phyloP scores from a whole-genome alignment of 2,797 vertebrate genomes.

The Rhincodon typus region DNA sequence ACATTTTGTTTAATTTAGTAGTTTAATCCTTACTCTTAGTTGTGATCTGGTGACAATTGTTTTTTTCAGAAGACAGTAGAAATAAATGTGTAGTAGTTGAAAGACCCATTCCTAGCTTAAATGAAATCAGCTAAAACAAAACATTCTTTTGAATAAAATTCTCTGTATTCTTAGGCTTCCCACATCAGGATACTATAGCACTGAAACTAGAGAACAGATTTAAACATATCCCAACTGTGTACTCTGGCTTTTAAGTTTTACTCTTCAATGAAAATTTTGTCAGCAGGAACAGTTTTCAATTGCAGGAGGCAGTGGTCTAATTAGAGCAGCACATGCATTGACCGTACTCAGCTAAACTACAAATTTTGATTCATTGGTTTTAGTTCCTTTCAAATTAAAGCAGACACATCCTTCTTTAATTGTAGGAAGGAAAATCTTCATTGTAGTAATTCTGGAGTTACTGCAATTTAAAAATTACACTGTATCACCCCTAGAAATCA shows the following conservation, averaged over 20 bases:
- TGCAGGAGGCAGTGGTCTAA: not conserved
- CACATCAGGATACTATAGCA: not conserved
- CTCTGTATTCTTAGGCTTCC: not conserved
- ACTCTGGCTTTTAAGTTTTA: not conserved
- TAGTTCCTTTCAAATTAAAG: not conserved
- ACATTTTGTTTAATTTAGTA: not conserved
- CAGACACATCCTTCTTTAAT: not conserved
- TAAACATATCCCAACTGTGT: not conserved
- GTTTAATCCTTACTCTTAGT: not conserved
- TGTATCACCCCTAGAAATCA: not conserved
- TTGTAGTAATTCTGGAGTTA: not conserved
- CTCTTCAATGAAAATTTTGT: not conserved
- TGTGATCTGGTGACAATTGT: not conserved
- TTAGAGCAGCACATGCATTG: no score
- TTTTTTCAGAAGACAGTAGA: not conserved
- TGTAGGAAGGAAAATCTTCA: not conserved
- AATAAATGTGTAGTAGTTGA: not conserved
- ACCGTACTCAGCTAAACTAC: not conserved
- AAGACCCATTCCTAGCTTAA: not conserved
- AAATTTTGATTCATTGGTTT: not conserved
- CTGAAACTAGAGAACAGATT: not conserved
- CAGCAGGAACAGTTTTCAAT: not conserved
- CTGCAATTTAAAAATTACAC: not conserved
- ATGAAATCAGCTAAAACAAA: not conserved
- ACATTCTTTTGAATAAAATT: not conserved